Base-by-base conservation (phyloP, 1,140 invertebrate genomes). In the Arion vulgaris region DNA sequence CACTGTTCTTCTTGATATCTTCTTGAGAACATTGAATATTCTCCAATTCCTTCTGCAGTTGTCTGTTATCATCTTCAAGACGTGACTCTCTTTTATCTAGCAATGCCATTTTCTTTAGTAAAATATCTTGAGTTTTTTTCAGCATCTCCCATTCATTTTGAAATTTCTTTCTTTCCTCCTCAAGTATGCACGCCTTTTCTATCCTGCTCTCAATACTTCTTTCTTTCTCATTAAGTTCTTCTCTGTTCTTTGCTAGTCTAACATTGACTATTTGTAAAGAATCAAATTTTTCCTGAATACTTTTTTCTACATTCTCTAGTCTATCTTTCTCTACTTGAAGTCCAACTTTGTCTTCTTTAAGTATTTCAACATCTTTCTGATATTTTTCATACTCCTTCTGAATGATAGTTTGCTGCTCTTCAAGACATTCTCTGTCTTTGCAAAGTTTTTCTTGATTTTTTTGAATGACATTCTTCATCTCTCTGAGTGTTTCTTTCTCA, bases 291-390 rank as follows among this genome's bases (percentile, higher is more conserved):
- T 76, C n/a, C 19, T 49, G 74, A 32, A 53, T 7, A 11, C n/a
- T 76, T 9, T 51, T 17, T 53, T 23, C n/a, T 41, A 9, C 13
- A 34, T 23, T n/a, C 23, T 53, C n/a, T 28, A 34, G 1, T 34
- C 0, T 78, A 11, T 62, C 34, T 62, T 62, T 78, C 36, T 78
- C 51, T 62, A 39, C 62, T n/a, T 78, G 9, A 62, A 32, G n/a
- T 0, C 23, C 34, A 7, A 1, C 32, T 62, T 38, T 78, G 34
- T 66, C 76, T n/a, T 36, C 32, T 5, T 76, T 53, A 36, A 36
- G n/a, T 53, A 9, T 51, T 76, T 32, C 28, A 15, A 7, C 19
- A 5, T 66, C 62, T 13, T 66, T 32, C 19, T n/a, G 17, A 19
- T 15, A 23, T n/a, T 23, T 57, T 19, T 57, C 53, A 19, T 11